phyloP scores from a whole-genome alignment of 2,888 invertebrate species.

The Microplitis deprimator region DNA sequence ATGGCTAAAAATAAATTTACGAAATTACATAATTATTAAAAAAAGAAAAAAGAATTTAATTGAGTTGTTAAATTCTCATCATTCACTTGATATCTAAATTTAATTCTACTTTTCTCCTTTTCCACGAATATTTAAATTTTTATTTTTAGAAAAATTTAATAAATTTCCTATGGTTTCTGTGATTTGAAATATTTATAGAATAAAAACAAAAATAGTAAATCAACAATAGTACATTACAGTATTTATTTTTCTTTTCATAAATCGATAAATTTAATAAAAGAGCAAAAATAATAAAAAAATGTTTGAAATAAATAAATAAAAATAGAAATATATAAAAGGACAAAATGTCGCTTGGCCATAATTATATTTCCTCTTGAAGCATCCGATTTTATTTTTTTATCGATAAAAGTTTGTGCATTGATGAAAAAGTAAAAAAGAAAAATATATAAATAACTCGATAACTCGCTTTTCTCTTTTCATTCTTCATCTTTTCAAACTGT shows the following conservation, averaged over 20 bases:
- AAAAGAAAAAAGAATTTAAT: too few relatives aligned
- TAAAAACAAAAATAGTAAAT: too few relatives aligned
- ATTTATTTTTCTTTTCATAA: not conserved
- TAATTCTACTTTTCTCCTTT: too few relatives aligned
- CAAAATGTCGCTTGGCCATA: slow-evolving; percentile 35
- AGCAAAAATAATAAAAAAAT: slow-evolving; percentile 6
- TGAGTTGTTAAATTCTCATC: too few relatives aligned
- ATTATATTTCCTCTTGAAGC: slow-evolving; percentile 41
- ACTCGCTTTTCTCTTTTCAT: slow-evolving; percentile 7
- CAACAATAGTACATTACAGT: too few relatives aligned
- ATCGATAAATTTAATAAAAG: slow-evolving; percentile 17
- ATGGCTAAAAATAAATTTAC: not conserved
- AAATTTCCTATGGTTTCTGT: too few relatives aligned
- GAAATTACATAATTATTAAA: too few relatives aligned
- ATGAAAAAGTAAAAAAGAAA: slow-evolving; percentile 53
- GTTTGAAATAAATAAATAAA: not conserved
- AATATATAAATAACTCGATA: slow-evolving; percentile 44
- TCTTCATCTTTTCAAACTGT: slow-evolving; percentile 11
- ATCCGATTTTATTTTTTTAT: slow-evolving; percentile 20
- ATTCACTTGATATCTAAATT: too few relatives aligned
- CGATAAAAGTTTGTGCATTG: slow-evolving; percentile 42
- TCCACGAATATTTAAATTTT: too few relatives aligned
- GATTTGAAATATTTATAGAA: too few relatives aligned
- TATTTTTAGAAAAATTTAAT: too few relatives aligned
- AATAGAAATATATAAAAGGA: slow-evolving; percentile 18